A percentile compares a stretch with the other conserved stretches of the same genome.
phyloP scores from a whole-genome alignment of 1,140 invertebrate genomes.

The Frieseomelitta varia region DNA sequence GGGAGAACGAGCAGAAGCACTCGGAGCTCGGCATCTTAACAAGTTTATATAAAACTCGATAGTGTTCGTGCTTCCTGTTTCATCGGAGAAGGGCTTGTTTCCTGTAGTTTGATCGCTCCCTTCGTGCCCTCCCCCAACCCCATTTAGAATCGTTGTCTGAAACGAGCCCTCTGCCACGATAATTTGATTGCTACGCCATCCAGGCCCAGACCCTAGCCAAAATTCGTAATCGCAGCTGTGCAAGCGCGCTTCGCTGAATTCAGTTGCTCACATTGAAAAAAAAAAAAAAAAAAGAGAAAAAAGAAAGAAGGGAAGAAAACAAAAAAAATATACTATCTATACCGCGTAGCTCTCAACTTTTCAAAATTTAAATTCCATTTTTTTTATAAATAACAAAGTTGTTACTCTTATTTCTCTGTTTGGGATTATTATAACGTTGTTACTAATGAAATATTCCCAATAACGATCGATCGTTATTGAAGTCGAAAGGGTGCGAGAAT shows the following conservation, averaged over 20 bases:
- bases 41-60: slow-evolving; percentile 49
- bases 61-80: slow-evolving; percentile 51
- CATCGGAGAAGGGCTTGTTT: slow-evolving; percentile 55
- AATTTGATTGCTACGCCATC: slow-evolving; percentile 56
- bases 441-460: too few relatives aligned
- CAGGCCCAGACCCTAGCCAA: slow-evolving; percentile 35
- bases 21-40: slow-evolving; percentile 32
- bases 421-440: too few relatives aligned
- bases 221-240: slow-evolving; percentile 51
- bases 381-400: too few relatives aligned
- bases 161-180: slow-evolving; percentile 56
- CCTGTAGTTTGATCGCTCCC: slow-evolving; percentile 58
- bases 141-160: slow-evolving; percentile 57
- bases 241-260: slow-evolving; percentile 15
- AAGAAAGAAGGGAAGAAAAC: neutral
- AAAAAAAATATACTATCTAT: neutral
- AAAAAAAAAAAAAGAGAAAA: neutral
- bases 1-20: slow-evolving; percentile 30
- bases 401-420: too few relatives aligned
- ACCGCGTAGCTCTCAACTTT: neutral
- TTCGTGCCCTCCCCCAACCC: slow-evolving; percentile 43
- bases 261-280: neutral
- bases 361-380: neutral
- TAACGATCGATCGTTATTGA: neutral
- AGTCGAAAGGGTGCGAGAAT: too few relatives aligned